phyloP scores from a whole-genome alignment of 2,888 invertebrate species.

The Rambutsinella grinnellia region DNA sequence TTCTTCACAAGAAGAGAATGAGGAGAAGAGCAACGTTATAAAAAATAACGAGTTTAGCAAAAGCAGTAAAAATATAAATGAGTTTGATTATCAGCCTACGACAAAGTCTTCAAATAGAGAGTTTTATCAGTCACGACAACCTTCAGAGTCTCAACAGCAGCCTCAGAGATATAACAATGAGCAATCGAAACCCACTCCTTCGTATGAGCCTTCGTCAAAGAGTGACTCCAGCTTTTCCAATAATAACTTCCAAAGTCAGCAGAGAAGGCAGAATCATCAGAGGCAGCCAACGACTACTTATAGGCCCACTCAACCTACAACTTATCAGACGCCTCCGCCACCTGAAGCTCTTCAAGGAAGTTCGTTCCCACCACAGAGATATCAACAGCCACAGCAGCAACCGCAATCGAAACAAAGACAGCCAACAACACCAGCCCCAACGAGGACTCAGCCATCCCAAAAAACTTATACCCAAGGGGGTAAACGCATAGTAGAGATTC shows the following conservation, averaged over 20 bases:
- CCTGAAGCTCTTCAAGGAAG: conserved; percentile 33
- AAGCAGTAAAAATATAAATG: conserved; percentile 5
- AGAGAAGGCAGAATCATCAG: conserved; percentile 30
- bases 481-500: conserved; percentile 43
- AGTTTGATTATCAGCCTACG: conserved; percentile 18
- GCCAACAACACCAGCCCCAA: background rate
- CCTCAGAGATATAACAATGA: conserved; percentile 8
- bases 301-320: conserved; percentile 23
- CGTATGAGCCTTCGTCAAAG: conserved; percentile 18
- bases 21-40: conserved; percentile 8
- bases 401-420: conserved; percentile 12
- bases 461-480: conserved; percentile 10
- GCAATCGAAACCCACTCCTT: conserved; percentile 15
- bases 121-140: conserved; percentile 21
- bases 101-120: conserved; percentile 26
- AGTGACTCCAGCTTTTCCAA: conserved; percentile 18
- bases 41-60: conserved; percentile 10
- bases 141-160: conserved; percentile 5
- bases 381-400: conserved; percentile 18
- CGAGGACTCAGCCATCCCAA: conserved; percentile 11
- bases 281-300: conserved; percentile 26
- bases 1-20: conserved; percentile 34
- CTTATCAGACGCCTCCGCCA: conserved; percentile 22
- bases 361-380: conserved; percentile 16
- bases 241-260: conserved; percentile 13